phyloP scores from a whole-genome alignment of 2,113 vertebrate genomes.

The Sapajus apella region DNA sequence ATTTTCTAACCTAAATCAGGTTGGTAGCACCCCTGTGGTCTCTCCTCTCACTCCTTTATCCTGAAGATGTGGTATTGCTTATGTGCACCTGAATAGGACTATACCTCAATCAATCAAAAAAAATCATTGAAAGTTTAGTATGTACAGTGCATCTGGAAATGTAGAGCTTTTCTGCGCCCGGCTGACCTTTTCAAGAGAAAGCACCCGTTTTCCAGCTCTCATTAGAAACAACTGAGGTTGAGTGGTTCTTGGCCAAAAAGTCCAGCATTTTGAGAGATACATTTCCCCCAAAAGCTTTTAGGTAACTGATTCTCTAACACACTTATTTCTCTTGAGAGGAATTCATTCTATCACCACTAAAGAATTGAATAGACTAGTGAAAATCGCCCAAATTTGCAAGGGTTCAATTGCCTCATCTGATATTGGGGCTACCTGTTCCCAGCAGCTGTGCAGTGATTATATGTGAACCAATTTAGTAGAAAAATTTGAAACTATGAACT shows the following conservation, averaged over 20 bases:
- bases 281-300: not conserved
- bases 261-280: not conserved
- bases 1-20: not conserved
- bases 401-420: not conserved
- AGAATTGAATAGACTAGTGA: not conserved
- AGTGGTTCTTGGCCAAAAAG: not conserved
- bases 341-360: not conserved
- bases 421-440: not conserved
- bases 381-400: not conserved
- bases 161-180: not conserved
- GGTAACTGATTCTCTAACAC: not conserved
- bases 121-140: not conserved
- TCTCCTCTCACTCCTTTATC: not conserved
- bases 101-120: not conserved
- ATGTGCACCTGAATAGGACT: not conserved
- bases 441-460: not conserved
- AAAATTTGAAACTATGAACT: not conserved
- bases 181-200: not conserved
- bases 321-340: not conserved
- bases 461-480: not conserved
- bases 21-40: not conserved
- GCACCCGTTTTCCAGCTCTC: not conserved
- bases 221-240: not conserved
- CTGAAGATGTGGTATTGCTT: not conserved
- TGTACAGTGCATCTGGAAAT: not conserved